Evolutionary conservation across 2,797 vertebrate genomes (phyloP).

Genomic region (Synaphobranchus kaupii): DNA sequence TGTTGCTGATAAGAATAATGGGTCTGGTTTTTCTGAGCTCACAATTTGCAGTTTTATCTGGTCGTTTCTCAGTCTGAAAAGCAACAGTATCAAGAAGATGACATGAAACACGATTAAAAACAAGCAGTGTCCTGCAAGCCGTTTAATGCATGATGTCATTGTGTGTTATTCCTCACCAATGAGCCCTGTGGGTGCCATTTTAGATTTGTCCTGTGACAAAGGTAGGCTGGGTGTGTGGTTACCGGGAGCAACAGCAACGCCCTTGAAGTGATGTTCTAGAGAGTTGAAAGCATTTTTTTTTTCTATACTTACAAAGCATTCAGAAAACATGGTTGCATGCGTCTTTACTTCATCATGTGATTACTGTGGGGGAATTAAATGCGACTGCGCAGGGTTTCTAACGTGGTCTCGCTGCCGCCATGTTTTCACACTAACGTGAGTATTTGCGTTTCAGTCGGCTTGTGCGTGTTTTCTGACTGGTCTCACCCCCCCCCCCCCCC

Average conservation of each 20-base stretch:
- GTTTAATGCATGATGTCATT: slow-evolving; percentile 19
- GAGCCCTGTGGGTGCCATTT: neutral
- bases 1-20: neutral
- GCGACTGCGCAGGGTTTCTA: neutral
- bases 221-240: neutral
- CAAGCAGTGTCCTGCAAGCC: neutral
- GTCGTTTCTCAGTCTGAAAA: neutral
- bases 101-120: slow-evolving; percentile 14
- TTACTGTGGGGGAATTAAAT: too few relatives aligned
- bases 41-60: neutral
- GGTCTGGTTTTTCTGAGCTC: neutral
- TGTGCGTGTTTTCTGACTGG: neutral
- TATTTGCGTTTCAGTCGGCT: neutral
- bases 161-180: neutral
- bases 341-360: neutral
- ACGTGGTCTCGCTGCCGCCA: neutral
- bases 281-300: neutral
- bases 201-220: neutral
- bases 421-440: neutral
- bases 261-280: neutral
- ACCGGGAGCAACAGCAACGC: neutral
- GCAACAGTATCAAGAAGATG: neutral
- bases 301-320: neutral
- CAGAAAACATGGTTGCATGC: neutral
- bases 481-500: too few relatives aligned